A percentile compares a stretch with the other conserved stretches of the same genome.
phyloP scores from a whole-genome alignment of 2,888 invertebrate species.

The Pheosia gnoma region DNA sequence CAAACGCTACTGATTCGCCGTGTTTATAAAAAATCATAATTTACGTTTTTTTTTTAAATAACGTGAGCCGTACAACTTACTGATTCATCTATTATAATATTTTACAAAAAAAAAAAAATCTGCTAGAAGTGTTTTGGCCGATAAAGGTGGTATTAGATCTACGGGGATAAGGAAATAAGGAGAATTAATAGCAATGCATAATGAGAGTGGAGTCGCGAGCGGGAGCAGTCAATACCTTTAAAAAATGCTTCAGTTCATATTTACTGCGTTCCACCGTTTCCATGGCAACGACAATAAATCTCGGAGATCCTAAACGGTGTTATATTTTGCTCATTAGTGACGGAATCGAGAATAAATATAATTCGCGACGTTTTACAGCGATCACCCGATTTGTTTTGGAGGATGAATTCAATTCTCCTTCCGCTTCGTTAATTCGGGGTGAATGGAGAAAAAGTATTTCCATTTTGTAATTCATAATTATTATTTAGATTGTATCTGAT shows the following conservation, averaged over 20 bases:
- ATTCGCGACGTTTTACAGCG: not conserved
- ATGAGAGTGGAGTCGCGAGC: not conserved
- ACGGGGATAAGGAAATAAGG: not conserved
- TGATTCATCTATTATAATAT: too few relatives aligned
- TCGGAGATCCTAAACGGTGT: not conserved
- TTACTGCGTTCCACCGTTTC: too few relatives aligned
- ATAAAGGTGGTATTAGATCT: not conserved
- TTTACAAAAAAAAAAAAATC: too few relatives aligned
- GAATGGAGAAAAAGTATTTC: not conserved
- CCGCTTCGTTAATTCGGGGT: not conserved
- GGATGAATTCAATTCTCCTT: not conserved
- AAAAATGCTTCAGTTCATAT: not conserved
- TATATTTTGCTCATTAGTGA: conserved; percentile 1
- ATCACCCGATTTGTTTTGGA: conserved; percentile 1
- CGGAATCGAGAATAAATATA: conserved; percentile 1
- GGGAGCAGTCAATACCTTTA: not conserved
- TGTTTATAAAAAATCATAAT: too few relatives aligned
- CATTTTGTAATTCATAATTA: not conserved
- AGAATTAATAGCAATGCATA: not conserved
- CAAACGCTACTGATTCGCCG: too few relatives aligned
- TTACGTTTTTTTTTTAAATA: too few relatives aligned
- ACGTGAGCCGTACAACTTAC: too few relatives aligned
- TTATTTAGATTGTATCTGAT: not conserved
- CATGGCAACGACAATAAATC: not conserved
- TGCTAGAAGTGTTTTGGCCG: conserved; percentile 14